Conservation (phyloP, 2,888 invertebrate genomes). For the Caenorhabditis japonica region DNA sequence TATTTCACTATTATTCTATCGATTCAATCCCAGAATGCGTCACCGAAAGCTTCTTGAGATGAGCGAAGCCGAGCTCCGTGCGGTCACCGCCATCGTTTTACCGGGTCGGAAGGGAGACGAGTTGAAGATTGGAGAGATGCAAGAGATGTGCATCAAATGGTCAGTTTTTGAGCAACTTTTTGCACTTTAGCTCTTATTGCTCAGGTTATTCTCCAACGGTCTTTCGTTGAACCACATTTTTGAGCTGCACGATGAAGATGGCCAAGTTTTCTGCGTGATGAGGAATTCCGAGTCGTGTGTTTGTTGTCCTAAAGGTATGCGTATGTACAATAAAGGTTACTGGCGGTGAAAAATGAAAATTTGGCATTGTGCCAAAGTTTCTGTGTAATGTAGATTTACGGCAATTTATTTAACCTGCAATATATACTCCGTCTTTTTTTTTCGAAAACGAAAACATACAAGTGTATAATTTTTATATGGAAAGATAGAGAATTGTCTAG, state of each 20-base stretch:
- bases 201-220: conserved; percentile 63
- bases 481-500: too few species aligned
- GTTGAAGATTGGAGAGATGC: conserved; percentile 42
- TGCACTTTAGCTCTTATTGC: conserved; percentile 4
- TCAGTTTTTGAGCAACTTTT: conserved; percentile 5
- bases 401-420: too few species aligned
- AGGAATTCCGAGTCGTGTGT: conserved; percentile 47
- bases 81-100: conserved; percentile 49
- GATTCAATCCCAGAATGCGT: conserved; percentile 17
- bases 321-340: neutral
- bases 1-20: neutral
- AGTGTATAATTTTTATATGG: too few species aligned
- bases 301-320: conserved; percentile 57
- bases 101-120: conserved; percentile 50
- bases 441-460: too few species aligned
- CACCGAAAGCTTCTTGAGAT: conserved; percentile 49
- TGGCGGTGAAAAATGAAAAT: too few species aligned
- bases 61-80: conserved; percentile 45
- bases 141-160: conserved; percentile 62
- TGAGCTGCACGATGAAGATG: conserved; percentile 55
- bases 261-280: conserved; percentile 51
- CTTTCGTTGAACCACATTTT: conserved; percentile 62
- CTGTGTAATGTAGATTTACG: too few species aligned
- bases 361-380: too few species aligned
- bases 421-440: too few species aligned